phyloP scores from a whole-genome alignment of 92 coral and sea anemone species.

The Heteractis magnifica region DNA sequence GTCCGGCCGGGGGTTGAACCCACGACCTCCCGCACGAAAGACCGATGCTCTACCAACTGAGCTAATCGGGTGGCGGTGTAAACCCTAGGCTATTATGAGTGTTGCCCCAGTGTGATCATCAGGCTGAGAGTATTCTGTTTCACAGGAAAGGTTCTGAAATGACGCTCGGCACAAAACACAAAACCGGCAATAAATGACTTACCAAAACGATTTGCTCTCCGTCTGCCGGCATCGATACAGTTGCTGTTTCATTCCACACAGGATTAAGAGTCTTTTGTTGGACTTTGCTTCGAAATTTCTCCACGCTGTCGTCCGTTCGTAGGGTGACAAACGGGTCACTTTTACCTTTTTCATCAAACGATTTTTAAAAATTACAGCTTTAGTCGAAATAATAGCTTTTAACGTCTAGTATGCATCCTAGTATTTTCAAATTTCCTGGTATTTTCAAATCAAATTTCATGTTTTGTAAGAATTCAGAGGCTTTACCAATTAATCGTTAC shows the following conservation, averaged over 20 bases:
- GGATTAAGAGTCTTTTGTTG: conserved; percentile 68
- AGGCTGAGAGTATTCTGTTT: too few species aligned
- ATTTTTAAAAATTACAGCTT: too few species aligned
- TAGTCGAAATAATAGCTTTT: not conserved
- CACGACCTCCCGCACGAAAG: too few species aligned
- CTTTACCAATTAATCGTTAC: conserved; percentile 20
- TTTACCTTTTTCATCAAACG: conserved; percentile 53
- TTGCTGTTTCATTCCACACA: conserved; percentile 76
- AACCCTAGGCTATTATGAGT: too few species aligned
- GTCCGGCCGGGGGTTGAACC: too few species aligned
- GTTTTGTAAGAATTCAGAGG: not conserved
- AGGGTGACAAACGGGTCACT: conserved; percentile 85
- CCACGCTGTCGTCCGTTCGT: conserved; percentile 59
- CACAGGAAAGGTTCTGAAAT: too few species aligned
- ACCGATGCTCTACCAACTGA: too few species aligned
- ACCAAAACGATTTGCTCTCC: conserved; percentile 65
- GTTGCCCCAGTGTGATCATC: too few species aligned
- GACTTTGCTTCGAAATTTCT: conserved; percentile 71
- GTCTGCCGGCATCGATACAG: conserved; percentile 67
- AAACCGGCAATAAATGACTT: not conserved
- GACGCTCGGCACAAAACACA: too few species aligned
- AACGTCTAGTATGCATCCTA: not conserved
- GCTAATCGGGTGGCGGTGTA: too few species aligned
- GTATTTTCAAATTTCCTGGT: not conserved
- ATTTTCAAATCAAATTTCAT: too few species aligned